Evolutionary conservation across 2,888 invertebrate species (phyloP), one percentile per base, ranked within the genome.

Genomic region (Agriopis marginaria): DNA sequence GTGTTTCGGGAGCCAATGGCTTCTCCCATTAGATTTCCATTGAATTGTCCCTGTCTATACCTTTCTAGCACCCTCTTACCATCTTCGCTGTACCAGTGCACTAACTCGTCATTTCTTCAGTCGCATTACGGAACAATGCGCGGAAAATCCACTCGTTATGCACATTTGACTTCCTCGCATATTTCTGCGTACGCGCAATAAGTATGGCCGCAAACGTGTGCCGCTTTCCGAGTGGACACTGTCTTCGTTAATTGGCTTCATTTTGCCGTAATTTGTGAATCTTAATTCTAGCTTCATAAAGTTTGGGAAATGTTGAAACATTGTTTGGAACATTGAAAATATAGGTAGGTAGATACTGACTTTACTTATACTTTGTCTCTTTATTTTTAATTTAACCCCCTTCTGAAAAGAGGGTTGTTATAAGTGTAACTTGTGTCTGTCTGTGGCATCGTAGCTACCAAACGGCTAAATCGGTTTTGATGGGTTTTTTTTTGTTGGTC

Each of bases 71-170:
- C 70, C 54, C 44, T 11, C 1, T 23, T 17, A 55, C 45, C 47
- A 63, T 40, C 68, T 64, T 47, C 63, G 66, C 71, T 71, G 61
- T 5, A 32, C 63, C 73, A 69, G 79, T 78, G 64, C 75, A 81
- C 80, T 82, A 71, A 80, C 70, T 76, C 74, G 76, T 70, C 75
- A 61, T 64, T 62, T 40, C 44, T 32, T 49, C 32, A 40, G 51
- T 77, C 63, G 72, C 74, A 77, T 82, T 80, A 82, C 77, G 77
- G 79, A 84, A 92, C 92, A 92, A 92, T 89, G 82, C 82, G 75
- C 90, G 91, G 91, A 91, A 92, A 84, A 81, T 68, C 75, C 75
- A 75, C 68, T 66, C 78, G 82, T 82, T 82, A 81, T 76, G 81
- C 78, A 75, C 76, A 76, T 79, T 79, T 83, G 78, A 79, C 78